Evolutionary conservation across 2,797 vertebrate genomes (phyloP).

Genomic region (Prunella strophiata): DNA sequence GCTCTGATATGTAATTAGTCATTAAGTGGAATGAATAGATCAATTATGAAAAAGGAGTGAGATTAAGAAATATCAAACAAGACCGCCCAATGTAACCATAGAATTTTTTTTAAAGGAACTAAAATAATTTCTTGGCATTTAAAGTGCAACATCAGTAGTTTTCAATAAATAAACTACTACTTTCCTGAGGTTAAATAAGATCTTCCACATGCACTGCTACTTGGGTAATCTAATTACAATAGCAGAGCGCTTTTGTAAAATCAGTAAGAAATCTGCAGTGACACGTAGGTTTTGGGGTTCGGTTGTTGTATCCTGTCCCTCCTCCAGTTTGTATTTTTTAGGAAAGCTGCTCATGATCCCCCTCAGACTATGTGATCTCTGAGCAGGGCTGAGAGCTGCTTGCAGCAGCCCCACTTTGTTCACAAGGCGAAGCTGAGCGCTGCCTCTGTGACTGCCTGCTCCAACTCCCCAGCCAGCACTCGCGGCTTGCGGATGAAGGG

Average conservation of each 20-base stretch:
- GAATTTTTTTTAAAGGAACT: slow-evolving; percentile 74
- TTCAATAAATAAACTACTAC: slow-evolving; percentile 79
- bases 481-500: slow-evolving; percentile 82
- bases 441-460: slow-evolving; percentile 81
- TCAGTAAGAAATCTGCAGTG: slow-evolving; percentile 17
- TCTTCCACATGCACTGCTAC: slow-evolving; percentile 71
- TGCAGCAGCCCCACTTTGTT: slow-evolving; percentile 67
- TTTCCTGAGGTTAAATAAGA: slow-evolving; percentile 76
- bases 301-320: fast-evolving
- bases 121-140: slow-evolving; percentile 82
- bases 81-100: slow-evolving; percentile 81
- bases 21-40: slow-evolving; percentile 99
- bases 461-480: slow-evolving; percentile 83
- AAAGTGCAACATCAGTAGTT: slow-evolving; percentile 81
- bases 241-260: slow-evolving; percentile 45
- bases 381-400: not conserved
- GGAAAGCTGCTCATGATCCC: not conserved
- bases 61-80: slow-evolving; percentile 94
- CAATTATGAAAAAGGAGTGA: slow-evolving; percentile 93
- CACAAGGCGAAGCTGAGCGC: slow-evolving; percentile 68
- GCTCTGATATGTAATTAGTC: slow-evolving; percentile 99
- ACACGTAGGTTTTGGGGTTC: not conserved
- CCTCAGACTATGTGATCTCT: not conserved
- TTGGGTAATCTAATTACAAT: slow-evolving; percentile 78
- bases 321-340: not conserved